Conservation (phyloP, 2,888 invertebrate species). For the Dolomedes plantarius region DNA sequence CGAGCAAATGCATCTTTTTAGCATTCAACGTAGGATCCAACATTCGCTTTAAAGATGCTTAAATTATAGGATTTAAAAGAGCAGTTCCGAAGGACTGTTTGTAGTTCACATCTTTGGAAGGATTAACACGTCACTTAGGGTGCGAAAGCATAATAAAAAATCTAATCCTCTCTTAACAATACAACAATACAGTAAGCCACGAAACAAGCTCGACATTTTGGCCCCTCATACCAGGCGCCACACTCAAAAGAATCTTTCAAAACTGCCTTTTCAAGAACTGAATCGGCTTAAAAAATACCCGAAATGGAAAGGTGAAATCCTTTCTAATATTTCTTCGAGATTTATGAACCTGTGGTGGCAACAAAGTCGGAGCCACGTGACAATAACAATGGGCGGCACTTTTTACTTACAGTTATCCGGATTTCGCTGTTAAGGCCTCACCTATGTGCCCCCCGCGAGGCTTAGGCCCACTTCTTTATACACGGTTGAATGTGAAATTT, state of each 20-base stretch:
- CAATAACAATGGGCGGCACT: constrained; percentile 22
- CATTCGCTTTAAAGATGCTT: not conserved
- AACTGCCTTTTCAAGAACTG: constrained; percentile 11
- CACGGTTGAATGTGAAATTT: constrained; percentile 34
- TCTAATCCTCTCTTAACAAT: not conserved
- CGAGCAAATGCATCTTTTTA: not conserved
- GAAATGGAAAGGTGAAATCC: constrained; percentile 12
- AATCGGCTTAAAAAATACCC: constrained; percentile 1
- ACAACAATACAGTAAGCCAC: constrained; percentile 7
- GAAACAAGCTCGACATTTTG: constrained; percentile 11
- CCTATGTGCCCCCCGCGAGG: constrained; percentile 33
- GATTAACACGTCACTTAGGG: constrained; percentile 1
- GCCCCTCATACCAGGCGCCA: not conserved
- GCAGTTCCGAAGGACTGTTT: not conserved
- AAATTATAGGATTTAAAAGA: constrained; percentile 3
- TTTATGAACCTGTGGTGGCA: constrained; percentile 45
- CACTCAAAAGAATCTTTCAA: not conserved
- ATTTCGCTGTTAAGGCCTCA: constrained; percentile 23
- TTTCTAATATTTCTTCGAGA: constrained; percentile 31
- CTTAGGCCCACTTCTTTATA: constrained; percentile 34
- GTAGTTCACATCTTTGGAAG: constrained; percentile 2
- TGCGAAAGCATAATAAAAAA: not conserved
- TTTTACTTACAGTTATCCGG: not conserved
- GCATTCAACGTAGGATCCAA: not conserved
- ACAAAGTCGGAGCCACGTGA: constrained; percentile 36